Evolutionary conservation across 2,113 vertebrate genomes (phyloP), one percentile per base, ranked within the genome.

Genomic region (Nesospiza acunhae): DNA sequence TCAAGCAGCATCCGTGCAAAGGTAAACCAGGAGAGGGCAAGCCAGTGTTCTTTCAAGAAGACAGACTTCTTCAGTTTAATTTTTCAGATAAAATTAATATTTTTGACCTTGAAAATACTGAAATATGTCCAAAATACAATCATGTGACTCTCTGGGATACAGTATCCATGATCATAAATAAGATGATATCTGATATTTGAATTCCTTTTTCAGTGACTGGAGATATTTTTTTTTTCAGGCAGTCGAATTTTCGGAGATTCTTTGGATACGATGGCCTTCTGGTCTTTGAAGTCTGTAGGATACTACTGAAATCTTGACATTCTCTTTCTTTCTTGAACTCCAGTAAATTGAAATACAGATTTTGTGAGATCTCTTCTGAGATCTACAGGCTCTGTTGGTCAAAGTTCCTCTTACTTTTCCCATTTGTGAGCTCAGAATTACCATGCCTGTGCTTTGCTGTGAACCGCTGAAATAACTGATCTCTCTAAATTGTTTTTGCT

Each of bases 401-500:
- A 86, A 90, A 93, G 86, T 83, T 91, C 86, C 68, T 88, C n/a
- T 90, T 22, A 74, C 64, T 93, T 47, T 82, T 87, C 79, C 20
- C 28, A 44, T 28, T 46, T 87, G 64, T 95, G 44, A 89, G 44
- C 31, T 93, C 68, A 42, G 70, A 82, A 82, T 50, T 87, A 31
- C 15, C 14, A 49, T 44, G 39, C 23, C 42, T 59, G 35, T 63
- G 47, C 55, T 87, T 80, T 89, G 81, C 59, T 27, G 9, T n/a
- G 31, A 95, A 93, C 55, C 16, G 50, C 64, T 95, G 52, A 89
- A 76, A 89, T 66, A 60, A 86, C 10, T 76, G 27, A 37, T 41
- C 74, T 69, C 50, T 87, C 62, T 55, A 90, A 84, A 84, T 18
- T 2, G 14, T 28, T 89, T 84, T 84, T 77, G 41, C 67, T 27